Evolutionary conservation across 2,113 vertebrate genomes (phyloP), one percentile per base, ranked within the genome.

Genomic region (Alosa alosa): DNA sequence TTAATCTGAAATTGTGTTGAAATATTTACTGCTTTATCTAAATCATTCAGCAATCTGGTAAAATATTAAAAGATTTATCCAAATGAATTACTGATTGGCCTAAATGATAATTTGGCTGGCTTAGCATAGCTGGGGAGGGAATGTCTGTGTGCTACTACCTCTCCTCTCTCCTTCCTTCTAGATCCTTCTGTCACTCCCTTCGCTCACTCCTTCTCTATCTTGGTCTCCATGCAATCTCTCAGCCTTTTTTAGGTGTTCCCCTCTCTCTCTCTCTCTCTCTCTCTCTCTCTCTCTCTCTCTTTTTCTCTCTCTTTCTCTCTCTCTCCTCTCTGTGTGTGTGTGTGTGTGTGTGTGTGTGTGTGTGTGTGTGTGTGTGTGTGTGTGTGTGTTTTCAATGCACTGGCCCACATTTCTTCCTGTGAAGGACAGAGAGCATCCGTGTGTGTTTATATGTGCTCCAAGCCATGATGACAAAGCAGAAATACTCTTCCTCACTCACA

Each of bases 1-100:
- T 83, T 83, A 82, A 85, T 83, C 45, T 81, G 49, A 45, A 60
- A 83, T 81, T 84, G 83, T 60, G 47, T 85, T 86, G 4, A 87
- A 88, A 87, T 83, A 88, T 90, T 85, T 86, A 84, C 45, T 60
- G 72, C 81, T 82, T 41, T 49, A 20, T 85, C 46, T 90, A 36
- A 87, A 88, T 88, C 68, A 84, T 88, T 87, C 49, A 87, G 64
- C 55, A 55, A 83, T 83, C 36, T 52, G 50, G 44, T 85, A 44
- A 86, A 86, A 82, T 75, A 84, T 86, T 84, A 83, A 86, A 81
- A 18, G n/a, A 55, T 55, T 10, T 46, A 83, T 86, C 84, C 31
- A 49, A 85, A 88, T 36, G 57, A 84, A 84, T 84, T 85, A 50
- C 44, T 68, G 84, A 82, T 72, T 7, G 55, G 83, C 86, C 55